Base-by-base conservation (phyloP, 2,888 invertebrate genomes). In the Eupithecia dodoneata region DNA sequence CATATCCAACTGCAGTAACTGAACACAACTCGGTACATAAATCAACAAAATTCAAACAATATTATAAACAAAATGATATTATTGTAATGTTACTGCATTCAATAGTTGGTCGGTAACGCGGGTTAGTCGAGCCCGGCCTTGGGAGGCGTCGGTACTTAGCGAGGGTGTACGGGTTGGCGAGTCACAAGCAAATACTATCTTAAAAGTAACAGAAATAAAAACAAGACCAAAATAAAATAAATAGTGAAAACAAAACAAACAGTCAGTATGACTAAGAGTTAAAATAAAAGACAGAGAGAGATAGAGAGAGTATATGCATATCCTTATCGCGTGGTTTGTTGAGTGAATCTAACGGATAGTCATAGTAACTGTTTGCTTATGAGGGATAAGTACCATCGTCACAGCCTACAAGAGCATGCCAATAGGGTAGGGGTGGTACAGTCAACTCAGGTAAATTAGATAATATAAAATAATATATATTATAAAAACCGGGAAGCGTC, bases 221-320 rank as follows among this genome's bases (percentile, higher is more conserved):
- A 88, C 87, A 88, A 84, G 87, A 85, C 83, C 84, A 86, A 86
- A 86, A 73, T 47, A 84, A 84, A 84, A 84, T 88, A 84, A 85
- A 85, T 86, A 85, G 85, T 85, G 82, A 87, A 89, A 92, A 86
- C 45, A 93, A 94, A 94, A 89, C 95, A 95, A 95, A 95, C 95
- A 95, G 95, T 94, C 95, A 95, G 94, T 95, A 95, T 95, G 95
- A 95, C 94, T 94, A 73, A 92, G 89, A 92, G 90, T 89, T 84
- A 86, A 91, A 94, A 92, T 87, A 93, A 94, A 92, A 94, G 91
- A 93, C 84, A 94, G 93, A 93, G 79, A 92, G 89, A 93, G 88
- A 91, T 80, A 92, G 91, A 91, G 88, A 92, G 84, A 93, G 93
- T 91, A 30, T 30, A 30, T 30, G 30, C 92, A 93, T 94, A 94